phyloP scores from a whole-genome alignment of 2,888 invertebrate species.

The Invenusta paracnida region DNA sequence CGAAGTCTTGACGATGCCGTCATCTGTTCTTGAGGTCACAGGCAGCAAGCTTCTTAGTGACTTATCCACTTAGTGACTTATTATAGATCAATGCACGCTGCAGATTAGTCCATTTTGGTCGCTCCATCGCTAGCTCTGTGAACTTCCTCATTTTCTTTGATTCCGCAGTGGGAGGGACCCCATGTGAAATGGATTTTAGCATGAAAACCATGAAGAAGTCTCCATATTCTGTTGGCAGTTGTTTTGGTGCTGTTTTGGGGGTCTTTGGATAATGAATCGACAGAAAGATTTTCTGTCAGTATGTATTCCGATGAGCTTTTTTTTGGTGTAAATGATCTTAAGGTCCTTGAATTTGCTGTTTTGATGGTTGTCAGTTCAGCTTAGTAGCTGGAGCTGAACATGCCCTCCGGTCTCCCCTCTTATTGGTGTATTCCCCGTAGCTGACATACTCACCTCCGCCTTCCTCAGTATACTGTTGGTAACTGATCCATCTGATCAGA shows the following conservation, averaged over 20 bases:
- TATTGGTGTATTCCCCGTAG: not conserved
- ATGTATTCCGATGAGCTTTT: not conserved
- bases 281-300: not conserved
- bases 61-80: too few relatives aligned
- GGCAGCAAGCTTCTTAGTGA: not conserved
- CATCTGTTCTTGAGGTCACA: not conserved
- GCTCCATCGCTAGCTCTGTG: not conserved
- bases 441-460: not conserved
- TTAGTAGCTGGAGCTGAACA: not conserved
- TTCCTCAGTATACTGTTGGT: not conserved
- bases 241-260: not conserved
- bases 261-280: not conserved
- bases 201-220: not conserved
- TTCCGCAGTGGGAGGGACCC: not conserved
- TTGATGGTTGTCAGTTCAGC: not conserved
- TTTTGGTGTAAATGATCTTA: not conserved
- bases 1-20: not conserved
- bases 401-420: not conserved
- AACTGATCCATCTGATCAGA: not conserved
- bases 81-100: not conserved
- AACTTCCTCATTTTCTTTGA: not conserved
- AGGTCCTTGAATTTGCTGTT: not conserved
- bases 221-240: not conserved
- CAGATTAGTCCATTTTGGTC: not conserved
- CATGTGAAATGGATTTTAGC: not conserved